Conservation (phyloP, 2,113 vertebrate species). For the Epinephelus fuscoguttatus region DNA sequence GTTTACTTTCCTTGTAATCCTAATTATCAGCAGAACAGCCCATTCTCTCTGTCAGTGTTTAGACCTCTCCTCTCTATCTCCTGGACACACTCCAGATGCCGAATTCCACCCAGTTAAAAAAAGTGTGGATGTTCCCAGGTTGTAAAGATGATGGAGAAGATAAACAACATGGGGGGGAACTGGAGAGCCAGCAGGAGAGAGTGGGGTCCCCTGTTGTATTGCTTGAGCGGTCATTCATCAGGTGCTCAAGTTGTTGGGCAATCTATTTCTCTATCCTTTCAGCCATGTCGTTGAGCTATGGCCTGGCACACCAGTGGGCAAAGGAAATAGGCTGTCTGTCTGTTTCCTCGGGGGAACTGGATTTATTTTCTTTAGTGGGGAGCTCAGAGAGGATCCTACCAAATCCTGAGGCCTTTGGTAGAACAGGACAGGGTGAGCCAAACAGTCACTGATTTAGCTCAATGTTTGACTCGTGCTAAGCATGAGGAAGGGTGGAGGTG, state of each 20-base stretch:
- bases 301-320: conserved; percentile 25
- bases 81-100: conserved; percentile 69
- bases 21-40: background rate
- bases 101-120: conserved; percentile 12
- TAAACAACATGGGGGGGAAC: conserved; percentile 50
- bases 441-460: background rate
- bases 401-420: background rate
- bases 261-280: conserved; percentile 49
- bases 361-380: conserved; percentile 37
- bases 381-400: conserved; percentile 18
- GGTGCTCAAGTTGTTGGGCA: conserved; percentile 48
- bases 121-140: conserved; percentile 53
- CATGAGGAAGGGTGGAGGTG: background rate
- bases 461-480: conserved; percentile 1
- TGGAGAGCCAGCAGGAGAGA: conserved; percentile 4
- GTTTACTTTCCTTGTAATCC: conserved; percentile 17
- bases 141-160: conserved; percentile 74
- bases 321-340: conserved; percentile 58
- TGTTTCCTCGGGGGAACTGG: conserved; percentile 20
- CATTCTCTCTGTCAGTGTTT: background rate
- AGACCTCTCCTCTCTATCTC: conserved; percentile 21
- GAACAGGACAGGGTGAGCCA: background rate
- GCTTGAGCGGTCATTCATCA: conserved; percentile 68
- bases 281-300: conserved; percentile 50
- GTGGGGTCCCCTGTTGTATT: conserved; percentile 41